phyloP scores from a whole-genome alignment of 2,888 invertebrate genomes.

The Polyommatus icarus region DNA sequence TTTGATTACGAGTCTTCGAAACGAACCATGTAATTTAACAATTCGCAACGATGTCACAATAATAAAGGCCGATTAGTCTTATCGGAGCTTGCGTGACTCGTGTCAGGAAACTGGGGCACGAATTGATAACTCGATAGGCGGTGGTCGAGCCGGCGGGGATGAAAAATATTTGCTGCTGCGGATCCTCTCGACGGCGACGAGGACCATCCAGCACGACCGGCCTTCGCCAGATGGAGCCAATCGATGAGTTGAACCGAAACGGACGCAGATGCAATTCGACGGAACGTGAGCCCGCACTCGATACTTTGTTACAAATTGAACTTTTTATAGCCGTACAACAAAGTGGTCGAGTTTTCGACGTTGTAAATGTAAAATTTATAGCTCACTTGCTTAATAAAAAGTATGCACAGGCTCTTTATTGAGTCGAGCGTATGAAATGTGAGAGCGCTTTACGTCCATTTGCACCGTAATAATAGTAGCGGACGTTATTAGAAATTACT shows the following conservation, averaged over 20 bases:
- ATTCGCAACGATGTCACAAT: constrained; percentile 53
- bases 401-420: constrained; percentile 50
- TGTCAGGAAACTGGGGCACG: constrained; percentile 41
- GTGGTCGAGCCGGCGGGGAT: constrained; percentile 33
- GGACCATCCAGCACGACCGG: constrained; percentile 46
- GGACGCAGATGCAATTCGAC: constrained; percentile 63
- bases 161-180: constrained; percentile 42
- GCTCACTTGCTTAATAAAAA: constrained; percentile 64
- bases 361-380: constrained; percentile 67
- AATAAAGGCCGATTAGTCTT: constrained; percentile 55
- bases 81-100: constrained; percentile 42
- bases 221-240: constrained; percentile 48
- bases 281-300: constrained; percentile 53
- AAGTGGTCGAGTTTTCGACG: constrained; percentile 62
- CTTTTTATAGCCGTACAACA: constrained; percentile 68
- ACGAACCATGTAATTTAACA: constrained; percentile 50
- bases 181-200: constrained; percentile 54
- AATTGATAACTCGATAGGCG: constrained; percentile 37
- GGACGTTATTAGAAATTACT: constrained; percentile 43
- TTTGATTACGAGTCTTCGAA: constrained; percentile 58
- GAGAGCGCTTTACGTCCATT: constrained; percentile 44
- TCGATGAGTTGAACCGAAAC: constrained; percentile 53
- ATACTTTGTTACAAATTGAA: constrained; percentile 64
- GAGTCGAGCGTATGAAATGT: constrained; percentile 47
- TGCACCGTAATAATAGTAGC: constrained; percentile 40